Evolutionary conservation across 1,140 invertebrate species (phyloP).

Genomic region (Atopsyche davidsoni): DNA sequence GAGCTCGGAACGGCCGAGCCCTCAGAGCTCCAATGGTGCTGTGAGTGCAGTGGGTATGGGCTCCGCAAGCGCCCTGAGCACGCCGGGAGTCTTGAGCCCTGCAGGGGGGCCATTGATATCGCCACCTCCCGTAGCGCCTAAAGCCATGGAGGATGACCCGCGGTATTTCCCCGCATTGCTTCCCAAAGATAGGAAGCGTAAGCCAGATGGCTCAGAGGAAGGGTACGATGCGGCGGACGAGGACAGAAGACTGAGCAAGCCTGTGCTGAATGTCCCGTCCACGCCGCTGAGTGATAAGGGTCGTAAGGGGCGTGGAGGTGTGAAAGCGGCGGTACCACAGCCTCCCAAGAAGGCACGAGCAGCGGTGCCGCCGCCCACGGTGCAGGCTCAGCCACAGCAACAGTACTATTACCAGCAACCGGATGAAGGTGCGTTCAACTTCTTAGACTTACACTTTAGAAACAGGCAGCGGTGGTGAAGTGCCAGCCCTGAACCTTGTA

Average conservation of each 20-base stretch:
- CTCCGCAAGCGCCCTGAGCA: slow-evolving; percentile 30
- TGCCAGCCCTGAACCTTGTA: slow-evolving; percentile 51
- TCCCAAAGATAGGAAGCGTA: slow-evolving; percentile 65
- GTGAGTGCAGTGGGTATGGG: slow-evolving; percentile 32
- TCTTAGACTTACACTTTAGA: slow-evolving; percentile 50
- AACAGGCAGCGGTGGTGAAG: slow-evolving; percentile 52
- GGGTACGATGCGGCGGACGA: slow-evolving; percentile 59
- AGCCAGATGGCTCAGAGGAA: slow-evolving; percentile 62
- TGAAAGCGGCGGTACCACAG: slow-evolving; percentile 35
- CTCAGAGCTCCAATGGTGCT: too few species aligned
- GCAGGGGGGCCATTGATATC: slow-evolving; percentile 37
- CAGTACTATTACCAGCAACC: slow-evolving; percentile 51
- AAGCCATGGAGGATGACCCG: slow-evolving; percentile 56
- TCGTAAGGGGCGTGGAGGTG: slow-evolving; percentile 38
- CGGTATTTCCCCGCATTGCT: slow-evolving; percentile 66
- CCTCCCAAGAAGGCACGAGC: slow-evolving; percentile 46
- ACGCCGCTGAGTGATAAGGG: slow-evolving; percentile 40
- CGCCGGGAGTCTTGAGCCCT: slow-evolving; percentile 36
- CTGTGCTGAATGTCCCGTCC: slow-evolving; percentile 50
- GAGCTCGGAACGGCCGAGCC: slow-evolving; percentile 34
- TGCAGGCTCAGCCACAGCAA: slow-evolving; percentile 43
- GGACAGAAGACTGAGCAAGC: slow-evolving; percentile 44
- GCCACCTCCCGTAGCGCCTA: slow-evolving; percentile 37
- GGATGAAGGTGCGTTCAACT: slow-evolving; percentile 51
- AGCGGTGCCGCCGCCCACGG: slow-evolving; percentile 42